Conservation (phyloP, 1,140 invertebrate species). For the Zeugodacus cucurbitae region DNA sequence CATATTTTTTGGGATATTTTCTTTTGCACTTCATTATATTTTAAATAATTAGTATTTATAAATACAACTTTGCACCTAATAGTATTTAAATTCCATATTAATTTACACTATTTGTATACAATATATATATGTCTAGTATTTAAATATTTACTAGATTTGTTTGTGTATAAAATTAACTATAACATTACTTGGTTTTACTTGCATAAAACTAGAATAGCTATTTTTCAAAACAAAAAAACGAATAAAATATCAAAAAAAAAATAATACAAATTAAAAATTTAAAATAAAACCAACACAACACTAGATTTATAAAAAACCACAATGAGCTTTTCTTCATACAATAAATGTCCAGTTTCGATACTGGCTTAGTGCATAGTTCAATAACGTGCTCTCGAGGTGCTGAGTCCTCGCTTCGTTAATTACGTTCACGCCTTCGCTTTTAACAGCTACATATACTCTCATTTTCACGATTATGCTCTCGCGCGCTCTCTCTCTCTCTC, state of each 20-base stretch:
- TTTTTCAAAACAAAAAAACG: not conserved
- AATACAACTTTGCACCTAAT: not conserved
- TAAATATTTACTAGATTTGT: constrained; percentile 4
- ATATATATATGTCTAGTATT: not conserved
- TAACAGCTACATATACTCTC: not conserved
- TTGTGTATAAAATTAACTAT: constrained; percentile 6
- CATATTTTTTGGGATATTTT: not conserved
- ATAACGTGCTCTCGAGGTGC: not conserved
- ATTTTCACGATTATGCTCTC: not conserved
- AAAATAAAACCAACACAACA: not conserved
- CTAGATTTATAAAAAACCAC: not conserved
- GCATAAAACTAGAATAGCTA: not conserved
- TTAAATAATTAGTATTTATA: not conserved
- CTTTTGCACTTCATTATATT: not conserved
- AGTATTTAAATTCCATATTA: not conserved
- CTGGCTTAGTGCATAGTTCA: constrained; percentile 14
- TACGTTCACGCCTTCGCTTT: not conserved
- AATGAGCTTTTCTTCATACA: not conserved
- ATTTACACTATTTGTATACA: not conserved
- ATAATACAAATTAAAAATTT: not conserved
- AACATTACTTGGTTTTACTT: not conserved
- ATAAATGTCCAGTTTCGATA: not conserved
- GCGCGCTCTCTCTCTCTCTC: not conserved
- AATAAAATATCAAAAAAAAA: not conserved
- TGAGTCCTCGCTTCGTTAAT: not conserved